A percentile compares a stretch with the other conserved stretches of the same genome.
These are phyloP conservation scores for Phymorhynchus buccinoides DNA, from an alignment of 1,140 invertebrate species.

Conservation along the genomic window DNA sequence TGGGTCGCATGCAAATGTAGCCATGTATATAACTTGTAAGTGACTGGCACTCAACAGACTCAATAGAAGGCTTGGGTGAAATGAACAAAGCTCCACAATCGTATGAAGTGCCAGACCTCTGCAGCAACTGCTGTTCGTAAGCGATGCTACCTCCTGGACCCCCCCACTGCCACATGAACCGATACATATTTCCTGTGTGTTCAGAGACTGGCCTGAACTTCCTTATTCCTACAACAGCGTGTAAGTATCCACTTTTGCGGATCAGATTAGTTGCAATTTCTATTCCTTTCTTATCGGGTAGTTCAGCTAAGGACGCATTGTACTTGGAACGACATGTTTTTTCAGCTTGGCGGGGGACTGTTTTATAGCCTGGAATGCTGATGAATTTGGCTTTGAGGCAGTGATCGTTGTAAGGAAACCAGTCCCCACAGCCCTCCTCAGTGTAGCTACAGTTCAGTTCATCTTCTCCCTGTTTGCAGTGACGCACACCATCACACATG, in stretches of 20 bases:
- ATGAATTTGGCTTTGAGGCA: slow-evolving; percentile 4
- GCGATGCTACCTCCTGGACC: slow-evolving; percentile 16
- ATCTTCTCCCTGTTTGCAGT: slow-evolving; percentile 16
- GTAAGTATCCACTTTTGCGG: neutral
- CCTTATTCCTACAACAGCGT: neutral
- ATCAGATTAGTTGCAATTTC: neutral
- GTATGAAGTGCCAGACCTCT: neutral
- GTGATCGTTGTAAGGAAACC: slow-evolving; percentile 13
- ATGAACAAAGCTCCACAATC: slow-evolving; percentile 23
- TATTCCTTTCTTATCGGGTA: neutral
- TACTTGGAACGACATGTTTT: neutral
- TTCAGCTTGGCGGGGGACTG: neutral
- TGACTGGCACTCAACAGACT: neutral
- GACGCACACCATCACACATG: slow-evolving; percentile 1
- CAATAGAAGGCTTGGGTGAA: neutral
- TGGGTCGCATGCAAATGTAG: slow-evolving; percentile 18
- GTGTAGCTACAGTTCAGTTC: neutral
- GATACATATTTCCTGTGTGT: neutral
- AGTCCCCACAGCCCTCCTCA: slow-evolving; percentile 1
- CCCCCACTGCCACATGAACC: slow-evolving; percentile 31
- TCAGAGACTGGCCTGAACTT: neutral
- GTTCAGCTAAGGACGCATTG: neutral
- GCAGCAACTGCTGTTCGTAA: neutral
- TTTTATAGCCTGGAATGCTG: no score
- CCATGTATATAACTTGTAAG: no score